A percentile compares a stretch with the other conserved stretches of the same genome.
phyloP scores from a whole-genome alignment of 2,113 vertebrate genomes.

The Lathamus discolor region DNA sequence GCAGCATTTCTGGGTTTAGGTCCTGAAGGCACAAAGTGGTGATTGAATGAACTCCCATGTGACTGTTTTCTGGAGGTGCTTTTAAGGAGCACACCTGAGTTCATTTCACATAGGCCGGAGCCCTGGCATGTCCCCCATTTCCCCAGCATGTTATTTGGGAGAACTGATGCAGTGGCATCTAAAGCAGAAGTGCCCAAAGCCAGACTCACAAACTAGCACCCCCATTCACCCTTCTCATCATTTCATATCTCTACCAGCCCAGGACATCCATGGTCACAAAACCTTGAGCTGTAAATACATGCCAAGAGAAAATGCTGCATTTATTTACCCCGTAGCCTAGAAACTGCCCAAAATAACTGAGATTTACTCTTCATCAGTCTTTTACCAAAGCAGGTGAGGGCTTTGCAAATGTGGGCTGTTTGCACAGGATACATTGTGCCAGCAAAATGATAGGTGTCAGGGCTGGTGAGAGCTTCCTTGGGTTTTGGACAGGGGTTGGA shows the following conservation, averaged over 20 bases:
- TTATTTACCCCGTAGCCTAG: not conserved
- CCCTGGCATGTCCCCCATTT: fast-evolving
- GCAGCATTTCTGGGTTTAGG: fast-evolving
- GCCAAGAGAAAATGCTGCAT: not conserved
- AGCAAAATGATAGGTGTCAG: not conserved
- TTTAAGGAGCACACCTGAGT: not conserved
- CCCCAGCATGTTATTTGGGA: fast-evolving
- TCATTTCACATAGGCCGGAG: not conserved
- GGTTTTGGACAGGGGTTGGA: not conserved
- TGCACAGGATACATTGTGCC: fast-evolving
- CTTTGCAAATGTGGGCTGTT: not conserved
- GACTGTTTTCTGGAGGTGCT: not conserved
- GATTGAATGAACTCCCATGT: fast-evolving
- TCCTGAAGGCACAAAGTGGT: fast-evolving
- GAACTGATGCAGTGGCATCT: not conserved
- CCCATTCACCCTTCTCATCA: not conserved
- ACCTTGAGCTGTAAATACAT: fast-evolving
- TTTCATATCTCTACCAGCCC: not conserved
- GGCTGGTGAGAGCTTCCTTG: not conserved
- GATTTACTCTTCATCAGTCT: not conserved
- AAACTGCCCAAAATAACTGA: not conserved
- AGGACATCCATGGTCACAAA: not conserved
- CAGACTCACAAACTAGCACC: fast-evolving
- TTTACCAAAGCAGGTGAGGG: not conserved
- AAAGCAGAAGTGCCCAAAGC: not conserved